Evolutionary conservation across 2,888 invertebrate species (phyloP), one percentile per base, ranked within the genome.

Genomic region (Camponotus fellah): DNA sequence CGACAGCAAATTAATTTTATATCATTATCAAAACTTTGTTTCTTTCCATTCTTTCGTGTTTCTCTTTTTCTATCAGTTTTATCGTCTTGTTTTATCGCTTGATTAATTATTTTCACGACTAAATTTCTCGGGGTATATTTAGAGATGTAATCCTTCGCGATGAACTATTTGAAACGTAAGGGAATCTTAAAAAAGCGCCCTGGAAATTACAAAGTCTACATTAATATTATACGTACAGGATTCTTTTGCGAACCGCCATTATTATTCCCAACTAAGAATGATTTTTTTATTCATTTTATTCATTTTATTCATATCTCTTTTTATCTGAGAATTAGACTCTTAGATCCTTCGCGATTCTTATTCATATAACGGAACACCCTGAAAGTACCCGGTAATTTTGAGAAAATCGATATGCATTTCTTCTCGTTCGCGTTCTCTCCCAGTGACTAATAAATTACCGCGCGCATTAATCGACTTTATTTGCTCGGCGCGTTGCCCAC

Each of bases 401-500:
- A 43, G 68, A 77, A 58, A 77, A 77, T 77, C 77, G 43, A 77
- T 77, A 68, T 32, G 46, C 68, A 14, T 10, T 77, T 43, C 58
- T 77, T 56, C 56, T 32, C 26, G 26, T 26, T 26, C 26, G 26
- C 26, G 49, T 34, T 26, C 26, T 26, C 26, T 26, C 2, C 14
- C 21, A 14, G n/a, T 8, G 53, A 40, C 58, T 80, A 82, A 85
- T 85, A 88, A 86, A 88, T 84, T 85, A 69, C 68, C 84, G 74
- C 66, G 82, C 89, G 84, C 81, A 79, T 69, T 82, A 85, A 76
- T 64, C 85, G 81, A 85, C 87, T 87, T 87, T 87, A 87, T 87
- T 83, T 89, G 86, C 89, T 87, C 85, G 89, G 72, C 81, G 72
- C 82, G 34, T 26, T 62, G 89, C 87, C 88, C 88, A 89, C 88